Evolutionary conservation across 2,888 invertebrate genomes (phyloP).

Genomic region (Phoenoteleia sp.): DNA sequence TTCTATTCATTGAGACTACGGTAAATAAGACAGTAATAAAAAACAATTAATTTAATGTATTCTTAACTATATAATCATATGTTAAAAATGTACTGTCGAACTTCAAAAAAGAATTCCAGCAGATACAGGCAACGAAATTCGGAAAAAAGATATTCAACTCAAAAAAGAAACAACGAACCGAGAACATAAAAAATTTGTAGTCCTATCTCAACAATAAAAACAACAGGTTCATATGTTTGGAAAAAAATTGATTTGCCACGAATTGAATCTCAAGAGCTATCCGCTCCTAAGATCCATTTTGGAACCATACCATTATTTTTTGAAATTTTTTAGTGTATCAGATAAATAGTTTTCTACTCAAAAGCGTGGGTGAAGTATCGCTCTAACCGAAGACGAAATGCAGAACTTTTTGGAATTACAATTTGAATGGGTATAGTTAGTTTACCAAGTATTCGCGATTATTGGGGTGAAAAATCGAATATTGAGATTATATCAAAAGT

Average conservation of each 20-base stretch:
- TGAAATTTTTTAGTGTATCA: too few relatives aligned
- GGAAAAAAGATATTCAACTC: not conserved
- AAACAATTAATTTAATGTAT: not conserved
- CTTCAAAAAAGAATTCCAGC: too few relatives aligned
- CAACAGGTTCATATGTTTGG: too few relatives aligned
- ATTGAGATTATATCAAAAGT: slow-evolving; percentile 3
- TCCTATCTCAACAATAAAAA: not conserved
- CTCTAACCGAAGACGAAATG: not conserved
- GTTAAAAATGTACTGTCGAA: not conserved
- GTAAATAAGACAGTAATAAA: not conserved
- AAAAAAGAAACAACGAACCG: not conserved
- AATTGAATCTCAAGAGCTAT: not conserved
- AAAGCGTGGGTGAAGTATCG: not conserved
- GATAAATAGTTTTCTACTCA: too few relatives aligned
- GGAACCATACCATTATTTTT: slow-evolving; percentile 1
- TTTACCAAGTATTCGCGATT: not conserved
- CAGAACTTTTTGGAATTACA: not conserved
- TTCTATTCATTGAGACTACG: not conserved
- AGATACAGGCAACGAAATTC: too few relatives aligned
- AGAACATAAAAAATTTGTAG: not conserved
- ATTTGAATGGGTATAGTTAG: slow-evolving; percentile 6
- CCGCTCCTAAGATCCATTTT: not conserved
- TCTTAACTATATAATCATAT: not conserved
- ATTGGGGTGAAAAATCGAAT: slow-evolving; percentile 2
- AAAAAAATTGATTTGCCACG: not conserved